These are phyloP conservation scores for Tetrao urogallus DNA, from an alignment of 2,113 vertebrate species.

Conservation along the genomic window DNA sequence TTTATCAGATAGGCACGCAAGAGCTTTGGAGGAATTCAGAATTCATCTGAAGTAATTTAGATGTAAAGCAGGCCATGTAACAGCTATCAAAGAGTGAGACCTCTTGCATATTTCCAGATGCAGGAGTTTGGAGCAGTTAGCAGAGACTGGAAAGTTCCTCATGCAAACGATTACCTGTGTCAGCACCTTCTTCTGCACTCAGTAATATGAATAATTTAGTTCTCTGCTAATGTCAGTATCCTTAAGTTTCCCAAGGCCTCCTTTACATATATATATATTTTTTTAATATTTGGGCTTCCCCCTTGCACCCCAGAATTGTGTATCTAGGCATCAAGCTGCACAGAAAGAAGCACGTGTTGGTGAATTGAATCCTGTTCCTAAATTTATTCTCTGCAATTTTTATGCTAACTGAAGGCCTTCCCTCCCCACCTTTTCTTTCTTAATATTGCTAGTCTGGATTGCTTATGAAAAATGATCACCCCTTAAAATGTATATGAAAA, in stretches of 20 bases:
- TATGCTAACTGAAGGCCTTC: accelerated
- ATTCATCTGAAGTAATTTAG: not conserved
- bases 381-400: not conserved
- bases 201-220: constrained; percentile 12
- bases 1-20: not conserved
- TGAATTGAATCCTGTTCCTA: not conserved
- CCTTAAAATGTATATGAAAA: not conserved
- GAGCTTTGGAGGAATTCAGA: not conserved
- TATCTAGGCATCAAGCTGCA: accelerated
- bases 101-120: not conserved
- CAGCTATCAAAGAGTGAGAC: not conserved
- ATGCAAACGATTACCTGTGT: not conserved
- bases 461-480: not conserved
- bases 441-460: accelerated
- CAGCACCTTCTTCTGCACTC: not conserved
- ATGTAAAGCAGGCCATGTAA: not conserved
- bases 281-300: not conserved
- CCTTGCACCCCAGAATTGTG: accelerated
- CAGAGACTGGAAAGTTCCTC: not conserved
- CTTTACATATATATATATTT: too few species aligned
- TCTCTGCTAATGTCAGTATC: not conserved
- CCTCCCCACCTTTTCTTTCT: not conserved
- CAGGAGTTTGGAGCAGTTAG: not conserved
- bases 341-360: not conserved
- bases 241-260: not conserved